Percentiles rank a stretch among this genome's conserved stretches.
These are phyloP conservation scores for Allacma fusca DNA, from an alignment of 2,888 invertebrate genomes.

Conservation along the genomic window DNA sequence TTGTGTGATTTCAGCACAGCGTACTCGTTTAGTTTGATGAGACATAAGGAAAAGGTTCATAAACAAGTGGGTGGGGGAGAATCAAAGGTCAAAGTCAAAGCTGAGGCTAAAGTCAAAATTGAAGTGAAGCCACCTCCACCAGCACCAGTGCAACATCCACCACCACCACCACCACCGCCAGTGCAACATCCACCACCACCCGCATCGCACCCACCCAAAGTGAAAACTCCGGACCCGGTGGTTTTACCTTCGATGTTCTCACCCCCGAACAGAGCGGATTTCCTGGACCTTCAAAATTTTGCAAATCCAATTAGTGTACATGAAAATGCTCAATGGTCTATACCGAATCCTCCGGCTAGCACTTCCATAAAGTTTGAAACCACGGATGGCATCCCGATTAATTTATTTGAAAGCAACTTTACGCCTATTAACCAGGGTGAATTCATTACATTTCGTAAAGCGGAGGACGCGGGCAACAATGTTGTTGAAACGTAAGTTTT, in stretches of 20 bases:
- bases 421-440: not conserved
- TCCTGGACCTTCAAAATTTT: not conserved
- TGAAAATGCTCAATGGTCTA: slow-evolving; percentile 27
- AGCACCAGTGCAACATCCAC: not conserved
- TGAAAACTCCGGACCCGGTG: not conserved
- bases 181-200: not conserved
- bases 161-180: not conserved
- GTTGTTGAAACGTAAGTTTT: slow-evolving; percentile 29
- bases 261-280: slow-evolving; percentile 13
- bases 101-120: not conserved
- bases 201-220: not conserved
- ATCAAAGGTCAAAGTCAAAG: not conserved
- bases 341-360: not conserved
- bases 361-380: slow-evolving; percentile 27
- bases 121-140: not conserved
- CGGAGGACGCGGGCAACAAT: slow-evolving; percentile 20
- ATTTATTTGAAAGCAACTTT: slow-evolving; percentile 22
- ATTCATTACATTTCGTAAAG: slow-evolving; percentile 28
- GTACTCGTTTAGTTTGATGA: slow-evolving; percentile 29
- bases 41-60: slow-evolving; percentile 17
- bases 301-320: not conserved
- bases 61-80: not conserved
- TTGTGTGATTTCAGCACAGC: slow-evolving; percentile 29
- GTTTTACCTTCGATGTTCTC: slow-evolving; percentile 23
- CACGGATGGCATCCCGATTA: slow-evolving; percentile 28